These are phyloP conservation scores for Oscheius sp. DNA, from an alignment of 2,888 invertebrate genomes.

Conservation along the genomic window DNA sequence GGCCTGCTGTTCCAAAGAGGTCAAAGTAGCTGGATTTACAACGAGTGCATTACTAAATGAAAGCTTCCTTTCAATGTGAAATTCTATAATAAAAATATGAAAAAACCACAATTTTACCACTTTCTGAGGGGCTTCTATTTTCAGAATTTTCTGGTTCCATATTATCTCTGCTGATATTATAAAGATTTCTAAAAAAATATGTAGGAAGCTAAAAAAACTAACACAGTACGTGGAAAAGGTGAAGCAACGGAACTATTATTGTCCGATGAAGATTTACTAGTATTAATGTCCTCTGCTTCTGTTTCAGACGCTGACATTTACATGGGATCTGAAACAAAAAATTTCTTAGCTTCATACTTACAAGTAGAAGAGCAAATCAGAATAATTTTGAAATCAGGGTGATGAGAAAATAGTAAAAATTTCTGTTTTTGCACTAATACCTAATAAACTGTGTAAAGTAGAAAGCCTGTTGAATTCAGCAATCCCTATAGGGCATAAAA, in stretches of 20 bases:
- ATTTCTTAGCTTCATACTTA: neutral
- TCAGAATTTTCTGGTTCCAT: too few relatives aligned
- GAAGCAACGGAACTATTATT: neutral
- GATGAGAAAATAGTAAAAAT: neutral
- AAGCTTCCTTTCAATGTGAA: too few relatives aligned
- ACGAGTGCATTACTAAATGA: too few relatives aligned
- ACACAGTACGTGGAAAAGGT: neutral
- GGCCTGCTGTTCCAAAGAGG: too few relatives aligned
- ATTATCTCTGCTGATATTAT: too few relatives aligned
- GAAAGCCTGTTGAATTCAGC: neutral
- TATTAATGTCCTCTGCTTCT: neutral
- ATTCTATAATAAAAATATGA: too few relatives aligned
- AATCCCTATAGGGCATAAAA: neutral
- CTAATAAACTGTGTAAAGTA: neutral
- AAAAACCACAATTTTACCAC: too few relatives aligned
- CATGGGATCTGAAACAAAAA: neutral
- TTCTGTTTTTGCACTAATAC: neutral
- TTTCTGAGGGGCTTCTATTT: too few relatives aligned
- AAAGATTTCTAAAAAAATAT: too few relatives aligned
- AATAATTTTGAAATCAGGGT: neutral
- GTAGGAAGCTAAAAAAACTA: too few relatives aligned
- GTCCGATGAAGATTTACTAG: neutral
- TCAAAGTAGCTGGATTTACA: too few relatives aligned
- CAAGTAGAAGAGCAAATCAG: neutral
- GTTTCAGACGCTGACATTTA: constrained; percentile 10